Evolutionary conservation across 2,113 vertebrate species (phyloP), one percentile per base, ranked within the genome.

Genomic region (Scolopax mira): DNA sequence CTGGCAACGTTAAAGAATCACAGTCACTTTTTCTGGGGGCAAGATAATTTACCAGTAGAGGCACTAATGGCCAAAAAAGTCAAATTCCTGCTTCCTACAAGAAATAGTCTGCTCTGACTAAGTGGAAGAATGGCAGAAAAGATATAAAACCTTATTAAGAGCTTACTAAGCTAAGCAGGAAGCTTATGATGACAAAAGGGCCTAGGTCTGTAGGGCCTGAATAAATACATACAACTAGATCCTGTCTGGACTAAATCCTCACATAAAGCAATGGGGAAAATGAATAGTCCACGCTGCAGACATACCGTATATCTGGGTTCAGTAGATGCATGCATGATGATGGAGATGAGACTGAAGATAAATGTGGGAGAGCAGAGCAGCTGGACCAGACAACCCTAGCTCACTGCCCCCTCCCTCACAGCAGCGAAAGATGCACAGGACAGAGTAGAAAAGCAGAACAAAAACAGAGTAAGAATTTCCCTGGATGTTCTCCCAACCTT

Each of bases 1-100:
- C 71, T 54, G 42, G 69, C 39, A 90, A 30, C 51, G 39, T 73
- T 78, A 83, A 93, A 93, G 71, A 94, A 95, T 85, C 48, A 51
- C 16, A 83, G 62, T 33, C 51, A 54, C 42, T 58, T 73, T 92
- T 91, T 83, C 54, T 70, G 9, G 42, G 37, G 55, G 54, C 23
- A 70, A 85, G 42, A 46, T 83, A 83, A 93, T 97, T 95, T 91
- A 92, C 74, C 35, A 78, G 55, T 72, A 80, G 54, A 89, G 52
- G 42, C 51, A 93, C 60, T 90, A 93, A 94, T 71, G 39, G 64
- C 55, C 62, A 62, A 62, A 83, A 91, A 93, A 83, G 75, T 28
- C 21, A 67, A 31, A 94, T 74, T 90, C 89, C 54, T 93, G 27
- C 67, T 85, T 94, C 81, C 71, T 77, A 62, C 62, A 91, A 96